Evolutionary conservation across 1,140 invertebrate species (phyloP).

Genomic region (Littorina saxatilis): DNA sequence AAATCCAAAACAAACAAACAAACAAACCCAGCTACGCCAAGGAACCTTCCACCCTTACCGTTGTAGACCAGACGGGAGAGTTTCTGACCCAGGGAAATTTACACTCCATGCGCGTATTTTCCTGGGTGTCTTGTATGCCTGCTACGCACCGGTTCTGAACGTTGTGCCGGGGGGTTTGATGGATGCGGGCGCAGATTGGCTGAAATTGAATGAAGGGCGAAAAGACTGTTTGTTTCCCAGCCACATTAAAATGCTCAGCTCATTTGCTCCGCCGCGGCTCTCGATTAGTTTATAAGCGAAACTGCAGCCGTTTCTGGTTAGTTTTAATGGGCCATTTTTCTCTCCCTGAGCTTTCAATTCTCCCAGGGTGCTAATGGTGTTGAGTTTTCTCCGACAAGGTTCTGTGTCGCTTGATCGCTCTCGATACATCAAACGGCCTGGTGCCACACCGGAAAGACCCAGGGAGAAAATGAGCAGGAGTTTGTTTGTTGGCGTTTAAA

Average conservation of each 20-base stretch:
- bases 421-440: background rate
- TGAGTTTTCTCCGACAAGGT: background rate
- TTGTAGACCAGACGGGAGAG: too few species aligned
- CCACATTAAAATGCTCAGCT: background rate
- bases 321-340: background rate
- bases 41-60: too few species aligned
- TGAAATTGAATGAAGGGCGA: constrained; percentile 5
- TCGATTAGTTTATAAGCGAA: background rate
- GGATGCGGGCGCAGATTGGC: background rate
- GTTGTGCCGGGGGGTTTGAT: background rate
- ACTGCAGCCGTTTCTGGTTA: constrained; percentile 4
- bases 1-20: too few species aligned
- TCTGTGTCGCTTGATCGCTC: background rate
- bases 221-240: background rate
- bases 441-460: too few species aligned
- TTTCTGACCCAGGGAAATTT: too few species aligned
- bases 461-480: too few species aligned
- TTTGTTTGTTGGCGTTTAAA: too few species aligned
- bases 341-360: background rate
- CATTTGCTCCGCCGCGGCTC: background rate
- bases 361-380: background rate
- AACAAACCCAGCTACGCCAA: too few species aligned
- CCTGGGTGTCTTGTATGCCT: too few species aligned
- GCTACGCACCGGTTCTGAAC: too few species aligned
- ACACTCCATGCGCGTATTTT: too few species aligned